A percentile compares a stretch with the other conserved stretches of the same genome.
These are phyloP conservation scores for Conomelus anceps DNA, from an alignment of 2,888 invertebrate genomes.

Conservation along the genomic window DNA sequence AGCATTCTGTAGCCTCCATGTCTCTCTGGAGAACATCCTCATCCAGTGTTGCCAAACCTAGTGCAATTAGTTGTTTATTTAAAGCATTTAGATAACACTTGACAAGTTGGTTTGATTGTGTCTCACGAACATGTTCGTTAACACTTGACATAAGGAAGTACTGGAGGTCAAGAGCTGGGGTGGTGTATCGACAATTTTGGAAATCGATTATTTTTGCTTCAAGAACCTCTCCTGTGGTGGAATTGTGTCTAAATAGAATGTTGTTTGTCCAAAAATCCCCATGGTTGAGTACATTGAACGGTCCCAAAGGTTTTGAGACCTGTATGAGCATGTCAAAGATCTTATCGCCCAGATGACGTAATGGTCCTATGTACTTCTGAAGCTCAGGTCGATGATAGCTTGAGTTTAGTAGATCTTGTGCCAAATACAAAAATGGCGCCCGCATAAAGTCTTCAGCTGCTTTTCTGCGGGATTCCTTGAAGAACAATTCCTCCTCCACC, in stretches of 20 bases:
- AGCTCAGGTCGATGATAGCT: not conserved
- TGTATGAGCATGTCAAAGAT: not conserved
- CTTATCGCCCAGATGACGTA: not conserved
- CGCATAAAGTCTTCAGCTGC: not conserved
- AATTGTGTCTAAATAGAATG: conserved; percentile 26
- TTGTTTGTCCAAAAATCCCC: conserved; percentile 29
- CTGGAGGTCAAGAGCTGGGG: conserved; percentile 26
- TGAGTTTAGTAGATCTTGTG: not conserved
- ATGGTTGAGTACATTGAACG: conserved; percentile 26
- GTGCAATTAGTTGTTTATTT: not conserved
- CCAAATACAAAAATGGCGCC: not conserved
- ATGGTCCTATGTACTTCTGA: not conserved
- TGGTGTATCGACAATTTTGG: conserved; percentile 22
- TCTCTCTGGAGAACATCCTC: not conserved
- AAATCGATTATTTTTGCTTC: conserved; percentile 26
- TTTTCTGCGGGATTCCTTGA: not conserved
- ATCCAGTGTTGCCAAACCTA: not conserved
- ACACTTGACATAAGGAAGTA: conserved; percentile 20
- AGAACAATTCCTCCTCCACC: conserved; percentile 12
- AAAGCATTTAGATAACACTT: not conserved
- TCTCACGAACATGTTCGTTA: not conserved
- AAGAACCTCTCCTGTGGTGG: not conserved
- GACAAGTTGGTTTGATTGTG: not conserved
- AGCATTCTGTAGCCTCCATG: not conserved
- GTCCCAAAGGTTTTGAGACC: not conserved